A percentile compares a stretch with the other conserved stretches of the same genome.
phyloP scores from a whole-genome alignment of 1,140 invertebrate species.

The Cydia fagiglandana region DNA sequence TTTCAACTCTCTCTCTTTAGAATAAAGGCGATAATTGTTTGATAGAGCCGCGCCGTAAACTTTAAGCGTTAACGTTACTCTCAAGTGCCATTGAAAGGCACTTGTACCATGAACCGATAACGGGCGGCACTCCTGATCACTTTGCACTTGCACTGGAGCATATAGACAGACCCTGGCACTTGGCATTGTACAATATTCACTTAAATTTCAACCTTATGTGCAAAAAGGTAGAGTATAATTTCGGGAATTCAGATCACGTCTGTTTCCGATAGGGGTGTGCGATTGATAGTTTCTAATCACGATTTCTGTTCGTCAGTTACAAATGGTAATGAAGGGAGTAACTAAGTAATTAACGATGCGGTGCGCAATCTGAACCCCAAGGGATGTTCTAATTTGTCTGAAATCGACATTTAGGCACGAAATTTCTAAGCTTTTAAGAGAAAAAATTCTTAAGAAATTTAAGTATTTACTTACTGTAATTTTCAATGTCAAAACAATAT shows the following conservation, averaged over 20 bases:
- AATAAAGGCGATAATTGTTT: constrained; percentile 19
- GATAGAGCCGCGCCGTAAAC: constrained; percentile 1
- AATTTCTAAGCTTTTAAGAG: too few species aligned
- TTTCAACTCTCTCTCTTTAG: not conserved
- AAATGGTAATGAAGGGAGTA: constrained; percentile 28
- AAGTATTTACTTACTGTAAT: too few species aligned
- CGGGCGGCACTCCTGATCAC: constrained; percentile 37
- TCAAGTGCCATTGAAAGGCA: constrained; percentile 37
- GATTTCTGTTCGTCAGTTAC: constrained; percentile 18
- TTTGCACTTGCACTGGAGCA: not conserved
- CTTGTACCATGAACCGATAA: constrained; percentile 43
- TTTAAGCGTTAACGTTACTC: constrained; percentile 17
- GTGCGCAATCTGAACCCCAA: not conserved
- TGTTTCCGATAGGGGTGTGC: constrained; percentile 16
- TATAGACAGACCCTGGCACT: not conserved
- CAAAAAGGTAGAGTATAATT: too few species aligned
- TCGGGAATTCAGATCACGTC: not conserved
- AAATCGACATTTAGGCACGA: constrained; percentile 4
- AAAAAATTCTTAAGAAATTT: too few species aligned
- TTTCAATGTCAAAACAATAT: not conserved
- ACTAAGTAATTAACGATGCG: constrained; percentile 21
- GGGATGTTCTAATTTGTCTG: constrained; percentile 7
- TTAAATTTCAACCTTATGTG: not conserved
- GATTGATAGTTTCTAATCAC: constrained; percentile 31
- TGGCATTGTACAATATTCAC: not conserved